phyloP scores from a whole-genome alignment of 2,113 vertebrate species.

The Theristicus caerulescens region DNA sequence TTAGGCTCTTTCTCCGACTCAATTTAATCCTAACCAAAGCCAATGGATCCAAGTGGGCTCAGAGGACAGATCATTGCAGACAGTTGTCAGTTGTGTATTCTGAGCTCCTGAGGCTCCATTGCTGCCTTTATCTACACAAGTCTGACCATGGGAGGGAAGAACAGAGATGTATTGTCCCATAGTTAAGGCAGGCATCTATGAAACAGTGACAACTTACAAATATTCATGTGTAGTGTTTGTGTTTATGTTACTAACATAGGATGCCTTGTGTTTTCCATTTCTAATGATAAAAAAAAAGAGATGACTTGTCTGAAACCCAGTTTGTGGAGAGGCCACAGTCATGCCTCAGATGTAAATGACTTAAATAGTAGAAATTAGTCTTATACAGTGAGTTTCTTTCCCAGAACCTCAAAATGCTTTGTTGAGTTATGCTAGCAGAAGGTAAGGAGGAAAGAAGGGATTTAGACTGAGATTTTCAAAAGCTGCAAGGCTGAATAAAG shows the following conservation, averaged over 20 bases:
- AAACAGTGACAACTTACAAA: background rate
- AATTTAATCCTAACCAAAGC: background rate
- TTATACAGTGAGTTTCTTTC: background rate
- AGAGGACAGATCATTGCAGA: background rate
- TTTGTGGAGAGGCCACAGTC: background rate
- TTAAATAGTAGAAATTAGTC: background rate
- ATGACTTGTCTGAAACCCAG: background rate
- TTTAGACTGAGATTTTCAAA: background rate
- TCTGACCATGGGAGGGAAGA: background rate
- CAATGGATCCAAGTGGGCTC: background rate
- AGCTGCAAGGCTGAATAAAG: background rate
- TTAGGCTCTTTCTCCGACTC: background rate
- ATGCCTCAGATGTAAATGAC: background rate
- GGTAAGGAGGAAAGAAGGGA: background rate
- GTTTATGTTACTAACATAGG: background rate
- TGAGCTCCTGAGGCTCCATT: background rate
- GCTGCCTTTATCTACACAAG: background rate
- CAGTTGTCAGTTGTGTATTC: background rate
- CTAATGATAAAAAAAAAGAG: background rate
- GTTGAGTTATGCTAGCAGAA: background rate
- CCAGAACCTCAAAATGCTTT: background rate
- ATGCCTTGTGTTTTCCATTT: background rate
- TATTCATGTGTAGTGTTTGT: background rate
- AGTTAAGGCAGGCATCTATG: background rate
- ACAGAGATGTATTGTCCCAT: background rate